Conservation (phyloP, 2,888 invertebrate species). For the Acanthosepion lycidas region DNA sequence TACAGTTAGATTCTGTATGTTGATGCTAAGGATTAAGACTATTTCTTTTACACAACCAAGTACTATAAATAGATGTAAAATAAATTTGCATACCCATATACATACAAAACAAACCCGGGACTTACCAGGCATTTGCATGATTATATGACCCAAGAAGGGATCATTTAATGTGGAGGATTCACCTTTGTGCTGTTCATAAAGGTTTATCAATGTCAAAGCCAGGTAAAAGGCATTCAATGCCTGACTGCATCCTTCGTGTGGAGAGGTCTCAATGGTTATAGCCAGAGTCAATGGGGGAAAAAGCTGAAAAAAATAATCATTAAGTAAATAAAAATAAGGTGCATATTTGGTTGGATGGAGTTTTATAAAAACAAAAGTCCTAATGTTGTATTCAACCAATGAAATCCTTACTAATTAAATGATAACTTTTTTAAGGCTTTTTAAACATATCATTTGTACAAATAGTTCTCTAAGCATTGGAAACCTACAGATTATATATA, state of each 20-base stretch:
- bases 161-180: conserved; percentile 33
- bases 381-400: not conserved
- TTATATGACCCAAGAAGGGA: conserved; percentile 10
- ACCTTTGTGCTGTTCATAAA: not conserved
- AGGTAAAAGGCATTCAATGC: not conserved
- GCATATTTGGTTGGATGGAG: not conserved
- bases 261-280: not conserved
- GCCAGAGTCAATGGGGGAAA: not conserved
- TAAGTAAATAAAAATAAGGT: no score
- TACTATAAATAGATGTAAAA: not conserved
- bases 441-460: not conserved
- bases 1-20: conserved; percentile 41
- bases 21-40: not conserved
- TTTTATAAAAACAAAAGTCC: not conserved
- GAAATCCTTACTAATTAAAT: not conserved
- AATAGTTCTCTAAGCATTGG: not conserved
- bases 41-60: not conserved
- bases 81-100: conserved; percentile 12
- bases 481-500: not conserved
- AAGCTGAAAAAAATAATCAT: not conserved
- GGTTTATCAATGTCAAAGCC: conserved; percentile 10
- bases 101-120: conserved; percentile 37
- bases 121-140: conserved; percentile 33
- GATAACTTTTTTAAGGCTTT: not conserved
- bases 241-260: conserved; percentile 33